These are phyloP conservation scores for Eueides isabella DNA, from an alignment of 1,140 invertebrate species.

Conservation along the genomic window DNA sequence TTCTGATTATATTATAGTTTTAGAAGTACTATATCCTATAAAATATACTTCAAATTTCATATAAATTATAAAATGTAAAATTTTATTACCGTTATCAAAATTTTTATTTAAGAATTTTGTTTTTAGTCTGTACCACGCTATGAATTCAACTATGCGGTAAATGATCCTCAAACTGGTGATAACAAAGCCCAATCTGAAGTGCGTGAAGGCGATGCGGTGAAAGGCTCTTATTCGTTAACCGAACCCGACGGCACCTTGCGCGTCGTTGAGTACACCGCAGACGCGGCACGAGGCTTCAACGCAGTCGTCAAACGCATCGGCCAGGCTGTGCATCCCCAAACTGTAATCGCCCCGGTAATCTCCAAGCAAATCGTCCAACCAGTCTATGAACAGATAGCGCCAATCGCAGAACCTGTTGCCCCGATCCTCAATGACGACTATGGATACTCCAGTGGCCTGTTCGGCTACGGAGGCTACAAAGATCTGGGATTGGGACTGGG, in stretches of 20 bases:
- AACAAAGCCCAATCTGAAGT: slow-evolving; percentile 85
- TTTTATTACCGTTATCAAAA: background rate
- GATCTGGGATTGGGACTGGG: slow-evolving; percentile 22
- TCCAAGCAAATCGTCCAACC: slow-evolving; percentile 39
- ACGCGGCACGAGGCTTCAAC: slow-evolving; percentile 79
- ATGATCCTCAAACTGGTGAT: slow-evolving; percentile 85
- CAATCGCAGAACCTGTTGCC: slow-evolving; percentile 14
- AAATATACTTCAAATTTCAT: background rate
- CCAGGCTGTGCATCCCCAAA: slow-evolving; percentile 74
- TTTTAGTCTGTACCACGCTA: slow-evolving; percentile 74
- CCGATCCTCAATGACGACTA: slow-evolving; percentile 17
- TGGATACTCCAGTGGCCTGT: slow-evolving; percentile 20
- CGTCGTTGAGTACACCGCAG: slow-evolving; percentile 83
- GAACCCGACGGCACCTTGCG: slow-evolving; percentile 84
- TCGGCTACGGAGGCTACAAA: slow-evolving; percentile 17
- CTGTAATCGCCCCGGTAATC: slow-evolving; percentile 36
- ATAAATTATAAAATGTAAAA: background rate
- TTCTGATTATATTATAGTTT: background rate
- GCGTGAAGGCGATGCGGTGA: slow-evolving; percentile 83
- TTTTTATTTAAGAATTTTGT: slow-evolving; percentile 7
- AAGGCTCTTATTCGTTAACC: slow-evolving; percentile 82
- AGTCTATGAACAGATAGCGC: slow-evolving; percentile 27
- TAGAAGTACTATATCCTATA: background rate
- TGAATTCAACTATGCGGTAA: slow-evolving; percentile 85
- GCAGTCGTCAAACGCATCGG: slow-evolving; percentile 80